These are phyloP conservation scores for Nansenia antarctica DNA, from an alignment of 2,113 vertebrate species.

Conservation along the genomic window DNA sequence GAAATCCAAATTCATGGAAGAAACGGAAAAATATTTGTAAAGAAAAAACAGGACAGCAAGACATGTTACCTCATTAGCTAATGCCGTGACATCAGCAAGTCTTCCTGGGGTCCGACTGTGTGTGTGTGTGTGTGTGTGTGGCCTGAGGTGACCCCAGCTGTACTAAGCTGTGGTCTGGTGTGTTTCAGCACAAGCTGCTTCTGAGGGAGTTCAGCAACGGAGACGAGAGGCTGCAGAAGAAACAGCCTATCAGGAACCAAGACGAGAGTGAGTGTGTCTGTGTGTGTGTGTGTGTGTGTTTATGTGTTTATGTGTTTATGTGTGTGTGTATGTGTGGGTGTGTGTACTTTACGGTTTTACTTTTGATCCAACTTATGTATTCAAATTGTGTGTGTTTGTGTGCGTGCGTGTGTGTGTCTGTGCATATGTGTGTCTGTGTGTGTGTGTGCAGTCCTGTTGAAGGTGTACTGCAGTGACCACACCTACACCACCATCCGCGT, in stretches of 20 bases:
- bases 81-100: too few relatives aligned
- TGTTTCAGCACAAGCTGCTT: conserved; percentile 86
- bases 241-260: conserved; percentile 88
- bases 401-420: conserved; percentile 37
- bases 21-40: too few relatives aligned
- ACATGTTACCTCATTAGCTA: too few relatives aligned
- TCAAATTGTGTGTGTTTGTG: background rate
- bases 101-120: background rate
- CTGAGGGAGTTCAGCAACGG: conserved; percentile 91
- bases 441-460: conserved; percentile 85
- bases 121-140: background rate
- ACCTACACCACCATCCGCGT: conserved; percentile 97
- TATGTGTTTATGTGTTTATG: background rate
- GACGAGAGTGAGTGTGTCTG: conserved; percentile 85
- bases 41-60: too few relatives aligned
- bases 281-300: background rate
- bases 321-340: too few relatives aligned
- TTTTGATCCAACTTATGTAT: background rate
- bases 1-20: too few relatives aligned
- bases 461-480: conserved; percentile 95
- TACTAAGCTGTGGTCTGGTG: too few relatives aligned
- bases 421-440: conserved; percentile 10
- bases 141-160: too few relatives aligned
- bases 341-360: too few relatives aligned
- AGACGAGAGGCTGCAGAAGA: conserved; percentile 91